Base-by-base conservation (phyloP, 2,888 invertebrate genomes). In the Bellardia bayeri region DNA sequence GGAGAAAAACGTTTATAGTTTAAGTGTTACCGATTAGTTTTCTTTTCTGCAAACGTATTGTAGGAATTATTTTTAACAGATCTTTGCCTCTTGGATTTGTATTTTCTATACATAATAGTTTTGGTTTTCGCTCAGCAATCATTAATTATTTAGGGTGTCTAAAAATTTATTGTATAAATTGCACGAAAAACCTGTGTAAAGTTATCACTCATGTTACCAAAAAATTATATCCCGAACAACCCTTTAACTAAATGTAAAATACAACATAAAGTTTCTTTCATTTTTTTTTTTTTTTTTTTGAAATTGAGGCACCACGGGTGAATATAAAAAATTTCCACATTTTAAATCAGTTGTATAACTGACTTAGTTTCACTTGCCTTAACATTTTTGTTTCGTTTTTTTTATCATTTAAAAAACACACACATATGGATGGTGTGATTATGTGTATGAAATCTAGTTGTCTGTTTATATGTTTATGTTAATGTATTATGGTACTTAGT, bases 321-420 rank as follows among this genome's bases (percentile, higher is more conserved):
- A 49, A 49, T 49, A 5, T 3, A 23, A 16, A 56, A 56, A 16
- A 56, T 49, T 16, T 56, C 8, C 56, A 9, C 8, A 49, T 81
- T 69, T 85, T 85, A 81, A 85, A 81, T 85, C 85, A 85, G 85
- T 80, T 85, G 75, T 75, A 81, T 45, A 85, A 81, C 69, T 80
- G 74, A 85, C 69, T 80, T 74, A 56, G 80, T 80, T 85, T 80
- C 58, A 74, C 78, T 63, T 75, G 68, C 78, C 71, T 54, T n/a
- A 54, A 54, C 23, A 56, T 23, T 23, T 54, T 56, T 9, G 11
- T 23, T 23, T 23, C 45, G 37, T 56, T 54, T 64, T 72, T 33
- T 56, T 51, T 51, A 40, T 40, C 30, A 69, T 69, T 63, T 51
- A n/a, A 51, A 51, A 51, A 51, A 4, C 6, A 51, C 3, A 51